These are phyloP conservation scores for Gymnogyps californianus DNA, from an alignment of 2,113 vertebrate genomes.

Conservation along the genomic window DNA sequence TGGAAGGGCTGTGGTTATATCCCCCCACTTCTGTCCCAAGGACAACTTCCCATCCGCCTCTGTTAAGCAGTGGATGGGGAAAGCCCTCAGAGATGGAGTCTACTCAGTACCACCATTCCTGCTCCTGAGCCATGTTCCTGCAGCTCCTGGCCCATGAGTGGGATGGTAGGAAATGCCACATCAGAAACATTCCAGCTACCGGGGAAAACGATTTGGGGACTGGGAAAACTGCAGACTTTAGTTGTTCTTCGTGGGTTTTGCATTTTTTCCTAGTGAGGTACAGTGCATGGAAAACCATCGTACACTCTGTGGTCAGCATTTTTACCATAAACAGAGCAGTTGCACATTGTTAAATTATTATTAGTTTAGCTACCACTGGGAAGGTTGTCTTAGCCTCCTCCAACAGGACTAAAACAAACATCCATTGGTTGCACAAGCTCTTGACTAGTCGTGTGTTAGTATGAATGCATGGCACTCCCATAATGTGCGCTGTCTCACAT, in stretches of 20 bases:
- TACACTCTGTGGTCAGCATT: conserved; percentile 36
- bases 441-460: not conserved
- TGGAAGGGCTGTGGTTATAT: not conserved
- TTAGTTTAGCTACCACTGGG: not conserved
- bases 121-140: not conserved
- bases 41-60: not conserved
- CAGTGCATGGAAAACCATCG: conserved; percentile 29
- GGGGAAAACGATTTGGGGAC: not conserved
- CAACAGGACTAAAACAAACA: not conserved
- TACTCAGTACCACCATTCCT: not conserved
- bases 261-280: conserved; percentile 79
- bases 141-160: not conserved
- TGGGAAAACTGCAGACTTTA: conserved; percentile 16
- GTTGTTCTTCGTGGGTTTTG: conserved; percentile 54
- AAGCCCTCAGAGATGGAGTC: not conserved
- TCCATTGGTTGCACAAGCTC: not conserved
- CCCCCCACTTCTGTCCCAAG: not conserved
- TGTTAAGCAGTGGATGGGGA: not conserved
- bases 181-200: not conserved
- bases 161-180: not conserved
- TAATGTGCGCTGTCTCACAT: not conserved
- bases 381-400: not conserved
- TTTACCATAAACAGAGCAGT: conserved; percentile 53
- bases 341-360: not conserved
- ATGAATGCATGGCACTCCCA: not conserved